phyloP scores from a whole-genome alignment of 2,888 invertebrate genomes.

The Ectobius pallidus region DNA sequence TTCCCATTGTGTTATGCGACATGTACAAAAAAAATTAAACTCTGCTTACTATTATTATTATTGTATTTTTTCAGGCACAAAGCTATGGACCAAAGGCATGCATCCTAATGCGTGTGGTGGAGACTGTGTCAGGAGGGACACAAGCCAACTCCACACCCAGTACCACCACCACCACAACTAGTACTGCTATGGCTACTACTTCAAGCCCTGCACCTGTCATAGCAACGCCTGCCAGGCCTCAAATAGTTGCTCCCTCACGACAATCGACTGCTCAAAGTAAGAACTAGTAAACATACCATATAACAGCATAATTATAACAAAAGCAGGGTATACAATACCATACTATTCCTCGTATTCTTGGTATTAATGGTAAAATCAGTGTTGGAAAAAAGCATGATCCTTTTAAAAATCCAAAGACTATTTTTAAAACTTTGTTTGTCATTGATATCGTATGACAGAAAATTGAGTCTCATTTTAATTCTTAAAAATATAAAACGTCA shows the following conservation, averaged over 20 bases:
- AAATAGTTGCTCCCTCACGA: conserved; percentile 42
- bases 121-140: conserved; percentile 71
- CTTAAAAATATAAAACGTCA: too few species aligned
- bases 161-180: conserved; percentile 50
- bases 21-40: too few species aligned
- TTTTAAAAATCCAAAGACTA: too few species aligned
- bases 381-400: too few species aligned
- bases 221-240: conserved; percentile 46
- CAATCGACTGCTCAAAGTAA: conserved; percentile 36
- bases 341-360: neutral
- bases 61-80: conserved; percentile 87
- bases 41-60: too few species aligned
- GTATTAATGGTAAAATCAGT: too few species aligned
- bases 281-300: too few species aligned
- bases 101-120: conserved; percentile 95
- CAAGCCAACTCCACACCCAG: conserved; percentile 47
- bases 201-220: conserved; percentile 46
- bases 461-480: too few species aligned
- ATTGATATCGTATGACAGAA: too few species aligned
- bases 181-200: conserved; percentile 45
- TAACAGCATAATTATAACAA: neutral
- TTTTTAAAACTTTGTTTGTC: too few species aligned
- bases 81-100: conserved; percentile 96
- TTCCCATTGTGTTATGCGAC: too few species aligned
- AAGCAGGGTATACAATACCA: neutral